Base-by-base conservation (phyloP, 2,113 vertebrate genomes). In the Salvelinus namaycush region DNA sequence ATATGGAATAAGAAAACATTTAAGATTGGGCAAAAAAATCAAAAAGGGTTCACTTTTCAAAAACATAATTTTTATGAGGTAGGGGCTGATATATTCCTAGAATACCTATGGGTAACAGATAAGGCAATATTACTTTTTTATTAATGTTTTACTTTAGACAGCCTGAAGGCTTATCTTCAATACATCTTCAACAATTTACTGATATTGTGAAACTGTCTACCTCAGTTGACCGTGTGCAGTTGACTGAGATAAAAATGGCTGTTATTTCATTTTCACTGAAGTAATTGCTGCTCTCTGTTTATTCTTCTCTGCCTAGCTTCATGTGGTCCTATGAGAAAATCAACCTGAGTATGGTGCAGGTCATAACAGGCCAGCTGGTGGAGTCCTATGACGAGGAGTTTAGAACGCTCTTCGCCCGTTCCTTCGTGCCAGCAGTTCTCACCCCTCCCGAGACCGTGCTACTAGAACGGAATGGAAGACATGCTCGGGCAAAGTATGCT, bases 281-380 rank as follows among this genome's bases (percentile, higher is more conserved):
- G 20, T 3, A 14, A 8, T 51, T 20, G 9, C 39, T 44, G 39
- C 39, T 71, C 5, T 49, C 48, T 29, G 4, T 3, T 64, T 44
- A 13, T 72, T 66, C 48, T 74, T 2, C 57, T 79, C 68, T 77
- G 80, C 89, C 82, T 90, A 97, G 97, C 89, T 98, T 95, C 79
- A 95, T 96, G 70, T 98, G 97, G 97, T 94, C 95, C 7, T 98
- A 92, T 91, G 97, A 98, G 90, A 98, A 98, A 88, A 94, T 96
- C 78, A 93, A 97, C 79, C 89, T 96, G 81, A 98, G 96, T 82
- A 98, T 98, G 96, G 95, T 96, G 20, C 94, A 96, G 78, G 89
- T 98, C 13, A 94, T 98, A 86, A 96, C 95, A 13, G 96, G 97
- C 79, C 95, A 96, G 69, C 92, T 98, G 54, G 95, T 97, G 5